Base-by-base conservation (phyloP, 2,797 vertebrate genomes). In the Florisuga fusca region DNA sequence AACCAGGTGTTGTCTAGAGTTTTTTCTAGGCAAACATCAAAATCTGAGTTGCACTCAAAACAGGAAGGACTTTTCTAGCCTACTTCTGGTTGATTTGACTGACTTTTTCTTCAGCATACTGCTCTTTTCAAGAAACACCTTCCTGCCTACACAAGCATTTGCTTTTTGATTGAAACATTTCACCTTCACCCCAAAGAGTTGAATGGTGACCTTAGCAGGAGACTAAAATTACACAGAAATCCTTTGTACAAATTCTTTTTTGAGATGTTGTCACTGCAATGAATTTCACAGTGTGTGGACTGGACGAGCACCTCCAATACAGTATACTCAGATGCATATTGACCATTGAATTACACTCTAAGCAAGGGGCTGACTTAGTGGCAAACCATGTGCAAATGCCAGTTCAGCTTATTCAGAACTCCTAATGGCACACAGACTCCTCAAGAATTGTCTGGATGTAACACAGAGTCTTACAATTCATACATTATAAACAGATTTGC, bases 21-120 rank as follows among this genome's bases (percentile, higher is more conserved):
- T 79, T 15, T 50, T 90, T 94, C 69, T 62, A 79, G 25, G 73
- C 82, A 83, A 93, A 86, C 71, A 91, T 77, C 62, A 94, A 90
- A 81, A 88, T 68, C 81, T 73, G 58, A 64, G 31, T 79, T 75
- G n/a, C 45, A 50, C 72, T 92, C n/a, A 48, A 76, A 91, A 31
- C 27, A 69, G 45, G n/a, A 82, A 92, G 62, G 64, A 81, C 59
- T 89, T 81, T 92, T 93, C 80, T 69, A 13, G 46, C 85, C 93
- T 64, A 58, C 77, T 90, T 90, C 66, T 89, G 31, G 14, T 82
- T 88, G 25, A 72, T 78, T 69, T 76, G 20, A 34, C 22, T 55
- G 29, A 46, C 16, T 84, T 41, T 69, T 85, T 55, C 72, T 38
- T 18, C 75, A 68, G 45, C 3, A 29, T 15, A 25, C 18, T 41